phyloP scores from a whole-genome alignment of 2,113 vertebrate genomes.

The Catagonus wagneri region DNA sequence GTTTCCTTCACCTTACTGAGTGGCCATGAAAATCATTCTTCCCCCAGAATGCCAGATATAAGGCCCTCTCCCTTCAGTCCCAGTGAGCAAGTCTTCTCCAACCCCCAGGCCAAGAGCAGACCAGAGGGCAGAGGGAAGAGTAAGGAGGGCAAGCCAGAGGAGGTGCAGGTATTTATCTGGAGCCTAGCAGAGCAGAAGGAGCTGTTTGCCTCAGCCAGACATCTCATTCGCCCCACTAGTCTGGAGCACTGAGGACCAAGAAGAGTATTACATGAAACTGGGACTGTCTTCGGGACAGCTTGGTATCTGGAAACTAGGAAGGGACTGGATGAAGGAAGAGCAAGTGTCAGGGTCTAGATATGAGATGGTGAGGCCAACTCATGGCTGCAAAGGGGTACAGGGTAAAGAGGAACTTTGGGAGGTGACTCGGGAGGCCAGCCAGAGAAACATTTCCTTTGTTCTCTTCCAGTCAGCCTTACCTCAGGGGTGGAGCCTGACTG shows the following conservation, averaged over 20 bases:
- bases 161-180: background rate
- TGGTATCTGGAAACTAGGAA: background rate
- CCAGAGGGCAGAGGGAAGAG: background rate
- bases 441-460: slow-evolving; percentile 15
- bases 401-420: background rate
- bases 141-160: background rate
- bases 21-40: background rate
- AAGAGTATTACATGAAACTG: background rate
- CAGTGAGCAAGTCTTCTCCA: background rate
- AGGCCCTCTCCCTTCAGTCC: background rate
- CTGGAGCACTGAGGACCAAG: background rate
- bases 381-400: background rate
- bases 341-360: background rate
- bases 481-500: background rate
- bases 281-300: background rate
- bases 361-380: background rate
- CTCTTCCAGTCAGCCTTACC: background rate
- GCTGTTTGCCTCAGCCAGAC: background rate
- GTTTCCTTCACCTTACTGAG: background rate
- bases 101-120: background rate
- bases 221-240: background rate
- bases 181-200: background rate
- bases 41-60: background rate
- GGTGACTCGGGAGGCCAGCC: background rate
- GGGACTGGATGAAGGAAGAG: background rate